Evolutionary conservation across 2,113 vertebrate genomes (phyloP).

Genomic region (Limnothrissa miodon): DNA sequence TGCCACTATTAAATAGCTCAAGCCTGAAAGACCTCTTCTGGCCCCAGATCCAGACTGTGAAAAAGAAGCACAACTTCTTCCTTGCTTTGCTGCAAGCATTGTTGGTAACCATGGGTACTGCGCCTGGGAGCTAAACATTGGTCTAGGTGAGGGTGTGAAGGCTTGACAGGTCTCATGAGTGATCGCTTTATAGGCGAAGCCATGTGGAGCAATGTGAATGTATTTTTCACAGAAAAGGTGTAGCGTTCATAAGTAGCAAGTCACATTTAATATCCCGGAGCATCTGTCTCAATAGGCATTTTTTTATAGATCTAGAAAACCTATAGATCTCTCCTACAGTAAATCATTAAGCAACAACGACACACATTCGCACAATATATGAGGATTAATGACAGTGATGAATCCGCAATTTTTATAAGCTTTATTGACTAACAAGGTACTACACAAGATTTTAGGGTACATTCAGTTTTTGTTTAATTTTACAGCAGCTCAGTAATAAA

Average conservation of each 20-base stretch:
- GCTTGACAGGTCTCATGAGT: constrained; percentile 8
- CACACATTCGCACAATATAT: no score
- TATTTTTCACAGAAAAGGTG: neutral
- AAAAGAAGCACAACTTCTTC: constrained; percentile 15
- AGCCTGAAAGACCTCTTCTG: constrained; percentile 2
- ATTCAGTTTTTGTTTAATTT: no score
- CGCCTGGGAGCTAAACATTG: constrained; percentile 29
- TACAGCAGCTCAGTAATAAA: no score
- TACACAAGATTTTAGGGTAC: no score
- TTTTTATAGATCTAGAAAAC: no score
- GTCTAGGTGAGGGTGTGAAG: constrained; percentile 19
- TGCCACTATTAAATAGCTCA: neutral
- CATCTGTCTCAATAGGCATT: neutral
- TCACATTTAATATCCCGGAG: neutral
- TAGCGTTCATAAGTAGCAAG: neutral
- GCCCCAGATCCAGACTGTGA: neutral
- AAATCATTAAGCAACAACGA: no score
- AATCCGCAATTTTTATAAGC: no score
- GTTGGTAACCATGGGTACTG: constrained; percentile 36
- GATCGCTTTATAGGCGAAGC: neutral
- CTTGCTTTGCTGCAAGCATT: constrained; percentile 18
- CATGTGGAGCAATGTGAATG: neutral
- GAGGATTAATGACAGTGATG: no score
- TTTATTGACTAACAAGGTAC: no score
- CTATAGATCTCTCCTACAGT: no score